Base-by-base conservation (phyloP, 35 echinoderm and acorn worm genomes). In the Apostichopus parvimensis region DNA sequence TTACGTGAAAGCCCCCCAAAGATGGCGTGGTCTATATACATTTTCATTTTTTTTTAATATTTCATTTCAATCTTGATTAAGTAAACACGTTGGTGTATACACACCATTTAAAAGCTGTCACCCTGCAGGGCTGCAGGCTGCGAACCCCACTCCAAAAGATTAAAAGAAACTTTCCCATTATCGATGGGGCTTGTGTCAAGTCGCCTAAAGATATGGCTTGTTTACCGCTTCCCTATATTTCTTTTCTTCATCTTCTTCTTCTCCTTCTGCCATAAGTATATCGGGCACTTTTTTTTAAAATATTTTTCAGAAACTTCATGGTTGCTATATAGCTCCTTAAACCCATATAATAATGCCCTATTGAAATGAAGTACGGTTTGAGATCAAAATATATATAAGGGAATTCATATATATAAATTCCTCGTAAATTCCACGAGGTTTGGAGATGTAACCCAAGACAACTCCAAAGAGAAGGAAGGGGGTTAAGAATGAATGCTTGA, bases 331-430 rank as follows among this genome's bases (percentile, higher is more conserved):
- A 80, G 78, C 78, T 45, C 78, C 78, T 80, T 9, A 80, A 80
- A 80, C 78, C 78, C 78, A 80, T 80, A 80, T 80, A 80, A 80
- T 80, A 80, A 80, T 80, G 26, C 78, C 26, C 78, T 80, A 34
- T 80, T 80, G 78, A 80, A 80, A 53, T 80, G 78, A 28, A 80
- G 78, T 80, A 45, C 54, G 26, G 25, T 28, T 80, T 45, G 78
- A 80, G 78, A 80, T 28, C 78, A 80, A 80, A 45, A 45, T 45
- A 45, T 45, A 45, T 45, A 80, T 80, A 80, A 80, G 78, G 54
- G 12, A 28, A 53, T 61, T 61, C 58, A 80, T 28, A 80, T 13
- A 28, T 26, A 15, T 45, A 45, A 45, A 45, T 80, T 28, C 78
- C 54, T 80, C 78, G 52, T 54, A 80, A 45, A 80, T 45, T 80